Base-by-base conservation (phyloP, 2,888 invertebrate species). In the Flexamia atlantica region DNA sequence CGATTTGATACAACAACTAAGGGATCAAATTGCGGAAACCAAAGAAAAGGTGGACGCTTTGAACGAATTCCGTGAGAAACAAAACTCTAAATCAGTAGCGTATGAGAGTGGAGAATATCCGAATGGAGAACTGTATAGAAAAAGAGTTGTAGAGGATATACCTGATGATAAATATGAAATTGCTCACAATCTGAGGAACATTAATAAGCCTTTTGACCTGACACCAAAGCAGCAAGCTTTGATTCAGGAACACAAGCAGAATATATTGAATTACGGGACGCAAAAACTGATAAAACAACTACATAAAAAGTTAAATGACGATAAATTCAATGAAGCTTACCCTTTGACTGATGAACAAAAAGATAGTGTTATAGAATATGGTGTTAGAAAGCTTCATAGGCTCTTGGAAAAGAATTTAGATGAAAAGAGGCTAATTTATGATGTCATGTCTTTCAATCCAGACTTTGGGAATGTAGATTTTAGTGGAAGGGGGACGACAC, bases 251-350 rank as follows among this genome's bases (percentile, higher is more conserved):
- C 42, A 40, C 40, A 72, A 72, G 14, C 10, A 72, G 28, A 72
- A 72, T 23, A 72, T 72, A 20, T 23, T 72, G 20, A 72, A 36
- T 12, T 72, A 72, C 14, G 72, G 72, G 0, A 72, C 72, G 1
- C n/a, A 72, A 40, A 70, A 72, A 72, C 72, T 72, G 23, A 72
- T 64, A 32, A 72, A 36, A 40, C 72, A 72, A 40, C 72, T 72
- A 5, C 20, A 72, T 20, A 72, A 36, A 14, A 72, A 72, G 28
- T 14, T 64, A 30, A 25, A 64, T 64, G 64, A 64, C 2, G 64
- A 64, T 17, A 28, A 64, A 30, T 28, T 64, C 12, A 72, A 36
- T 40, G 72, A 42, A 72, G 2, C 23, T 9, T 72, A 72, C 40
- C 2, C 40, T 0, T 20, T 72, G 23, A 72, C 72, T 42, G 36